Evolutionary conservation across 1,140 invertebrate genomes (phyloP).

Genomic region (Battus philenor): DNA sequence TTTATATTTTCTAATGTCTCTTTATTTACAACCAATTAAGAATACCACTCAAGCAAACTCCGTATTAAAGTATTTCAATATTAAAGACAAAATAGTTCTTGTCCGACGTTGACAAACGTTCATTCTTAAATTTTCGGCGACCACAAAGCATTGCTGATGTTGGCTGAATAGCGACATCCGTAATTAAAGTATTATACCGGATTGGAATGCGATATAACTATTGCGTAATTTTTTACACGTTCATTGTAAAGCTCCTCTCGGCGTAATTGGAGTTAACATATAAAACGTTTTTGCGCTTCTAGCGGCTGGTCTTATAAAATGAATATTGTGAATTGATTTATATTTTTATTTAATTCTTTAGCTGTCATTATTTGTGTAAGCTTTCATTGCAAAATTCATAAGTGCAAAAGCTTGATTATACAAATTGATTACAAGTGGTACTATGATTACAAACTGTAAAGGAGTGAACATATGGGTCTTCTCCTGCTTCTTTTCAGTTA

Average conservation of each 20-base stretch:
- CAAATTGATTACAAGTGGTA: not conserved
- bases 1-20: no score
- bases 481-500: not conserved
- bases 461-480: not conserved
- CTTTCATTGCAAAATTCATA: no score
- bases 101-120: conserved; percentile 28
- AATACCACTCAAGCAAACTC: no score
- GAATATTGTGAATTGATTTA: conserved; percentile 7
- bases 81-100: not conserved
- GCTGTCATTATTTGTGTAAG: not conserved
- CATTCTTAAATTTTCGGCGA: conserved; percentile 42
- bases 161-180: conserved; percentile 26
- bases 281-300: not conserved
- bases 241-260: conserved; percentile 4
- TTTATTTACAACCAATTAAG: no score
- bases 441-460: not conserved
- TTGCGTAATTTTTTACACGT: conserved; percentile 15
- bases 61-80: not conserved
- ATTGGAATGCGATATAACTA: conserved; percentile 35
- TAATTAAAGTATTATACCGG: conserved; percentile 41
- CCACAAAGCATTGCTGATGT: conserved; percentile 42
- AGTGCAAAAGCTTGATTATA: no score
- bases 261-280: conserved; percentile 5
- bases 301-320: not conserved
- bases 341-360: conserved; percentile 7